A percentile compares a stretch with the other conserved stretches of the same genome.
Conservation (phyloP, 2,797 vertebrate species). For the Liasis olivaceus region DNA sequence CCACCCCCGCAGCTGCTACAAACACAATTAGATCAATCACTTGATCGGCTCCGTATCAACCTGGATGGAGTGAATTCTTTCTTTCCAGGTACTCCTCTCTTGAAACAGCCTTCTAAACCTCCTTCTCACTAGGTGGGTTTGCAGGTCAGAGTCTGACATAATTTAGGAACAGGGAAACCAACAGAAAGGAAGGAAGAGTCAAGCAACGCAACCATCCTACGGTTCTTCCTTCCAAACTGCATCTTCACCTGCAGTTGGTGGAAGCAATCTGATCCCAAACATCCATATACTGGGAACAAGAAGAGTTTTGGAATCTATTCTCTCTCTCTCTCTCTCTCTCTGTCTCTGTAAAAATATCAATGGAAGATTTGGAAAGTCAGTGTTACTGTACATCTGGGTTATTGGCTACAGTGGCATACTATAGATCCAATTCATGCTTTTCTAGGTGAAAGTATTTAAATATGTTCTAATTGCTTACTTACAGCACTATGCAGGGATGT, state of each 20-base stretch:
- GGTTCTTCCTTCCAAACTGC: background rate
- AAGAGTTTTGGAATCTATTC: background rate
- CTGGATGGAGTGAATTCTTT: too few species aligned
- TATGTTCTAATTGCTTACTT: constrained; percentile 54
- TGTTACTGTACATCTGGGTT: background rate
- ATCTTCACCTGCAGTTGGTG: background rate
- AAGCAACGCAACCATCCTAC: background rate
- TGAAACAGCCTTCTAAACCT: background rate
- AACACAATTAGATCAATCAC: too few species aligned
- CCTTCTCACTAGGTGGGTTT: background rate
- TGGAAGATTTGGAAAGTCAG: background rate
- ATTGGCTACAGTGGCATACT: background rate
- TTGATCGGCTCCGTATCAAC: too few species aligned
- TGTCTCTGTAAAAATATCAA: background rate
- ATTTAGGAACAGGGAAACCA: background rate
- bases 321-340: background rate
- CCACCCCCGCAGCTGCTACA: too few species aligned
- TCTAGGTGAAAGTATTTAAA: constrained; percentile 43
- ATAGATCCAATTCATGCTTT: background rate
- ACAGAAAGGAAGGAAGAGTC: background rate
- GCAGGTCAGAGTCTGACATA: background rate
- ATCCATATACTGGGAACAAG: background rate
- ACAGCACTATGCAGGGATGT: constrained; percentile 37
- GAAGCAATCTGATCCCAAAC: background rate
- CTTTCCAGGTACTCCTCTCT: background rate